Conservation (phyloP, 2,888 invertebrate species). For the Spodoptera exigua region DNA sequence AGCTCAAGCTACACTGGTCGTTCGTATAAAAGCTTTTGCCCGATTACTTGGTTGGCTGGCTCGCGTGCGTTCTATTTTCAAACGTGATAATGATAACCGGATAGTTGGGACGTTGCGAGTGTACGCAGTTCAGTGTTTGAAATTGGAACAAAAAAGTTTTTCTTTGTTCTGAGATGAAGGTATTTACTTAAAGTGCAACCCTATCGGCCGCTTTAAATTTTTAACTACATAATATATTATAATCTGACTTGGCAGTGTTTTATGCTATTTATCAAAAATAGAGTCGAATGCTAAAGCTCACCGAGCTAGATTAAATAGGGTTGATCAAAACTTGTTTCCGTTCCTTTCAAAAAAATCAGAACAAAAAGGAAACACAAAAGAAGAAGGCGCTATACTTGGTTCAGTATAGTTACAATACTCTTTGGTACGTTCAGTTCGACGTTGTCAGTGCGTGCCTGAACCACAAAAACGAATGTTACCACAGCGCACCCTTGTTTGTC, state of each 20-base stretch:
- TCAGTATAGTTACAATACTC: conserved; percentile 12
- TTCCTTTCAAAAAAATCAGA: too few relatives aligned
- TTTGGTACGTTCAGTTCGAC: conserved; percentile 6
- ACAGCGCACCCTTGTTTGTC: conserved; percentile 75
- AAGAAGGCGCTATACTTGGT: background rate
- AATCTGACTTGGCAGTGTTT: conserved; percentile 15
- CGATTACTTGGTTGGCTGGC: conserved; percentile 86
- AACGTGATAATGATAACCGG: conserved; percentile 88
- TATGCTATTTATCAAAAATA: conserved; percentile 23
- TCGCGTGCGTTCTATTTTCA: conserved; percentile 88
- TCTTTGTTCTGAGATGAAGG: conserved; percentile 48
- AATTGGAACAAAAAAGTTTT: conserved; percentile 57
- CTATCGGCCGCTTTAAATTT: conserved; percentile 24
- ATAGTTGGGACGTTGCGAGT: conserved; percentile 68
- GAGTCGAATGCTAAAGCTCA: conserved; percentile 9
- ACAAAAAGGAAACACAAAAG: too few relatives aligned
- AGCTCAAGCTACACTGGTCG: conserved; percentile 74
- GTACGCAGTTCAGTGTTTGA: conserved; percentile 57
- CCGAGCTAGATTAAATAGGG: conserved; percentile 22
- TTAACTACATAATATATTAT: conserved; percentile 23
- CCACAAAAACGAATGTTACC: conserved; percentile 70
- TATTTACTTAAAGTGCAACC: conserved; percentile 29
- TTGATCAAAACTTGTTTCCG: conserved; percentile 23
- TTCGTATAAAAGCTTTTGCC: conserved; percentile 83
- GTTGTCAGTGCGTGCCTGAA: conserved; percentile 45